Base-by-base conservation (phyloP, 1,140 invertebrate genomes). In the Macrosteles quadrilineatus region DNA sequence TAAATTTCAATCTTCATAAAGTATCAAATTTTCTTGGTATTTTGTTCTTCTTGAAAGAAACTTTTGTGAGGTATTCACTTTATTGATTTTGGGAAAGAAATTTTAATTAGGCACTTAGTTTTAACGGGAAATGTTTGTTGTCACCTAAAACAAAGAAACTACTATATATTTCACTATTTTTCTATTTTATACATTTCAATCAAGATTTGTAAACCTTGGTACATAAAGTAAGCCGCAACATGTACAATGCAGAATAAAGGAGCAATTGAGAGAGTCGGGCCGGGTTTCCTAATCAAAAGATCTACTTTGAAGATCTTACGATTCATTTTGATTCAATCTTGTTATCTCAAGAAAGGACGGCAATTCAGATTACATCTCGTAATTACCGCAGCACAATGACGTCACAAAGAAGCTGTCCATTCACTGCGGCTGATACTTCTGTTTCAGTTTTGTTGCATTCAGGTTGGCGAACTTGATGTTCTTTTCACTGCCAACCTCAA, bases 231-330 rank as follows among this genome's bases (percentile, higher is more conserved):
- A n/a, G n/a, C n/a, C n/a, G n/a, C n/a, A n/a, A n/a, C n/a, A n/a
- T n/a, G n/a, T n/a, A n/a, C 32, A 36, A 36, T 4, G 14, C 32
- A 36, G 32, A 36, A 50, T 50, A 50, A 6, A 50, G 47, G 6
- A 40, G 17, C 36, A 9, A 40, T 17, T 9, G 36, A 40, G 36
- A 40, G 36, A 40, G 36, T 6, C 32, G 32, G 14, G 14, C 32
- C 32, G 4, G 47, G 4, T 21, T 17, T n/a, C 3, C 47, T 50
- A 50, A 50, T 50, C 47, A 50, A 50, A 50, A 50, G 47, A 50
- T 50, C 47, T 50, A 50, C 47, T 50, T 50, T 50, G 47, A 50
- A 50, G 47, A 50, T 50, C 47, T 50, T 50, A n/a, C 47, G 47
- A 50, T 50, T 50, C 47, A 19, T 50, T 50, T 50, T 50, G 47